Evolutionary conservation across 53 echinoderm and acorn worm species (phyloP), one percentile per base, ranked within the genome.

Genomic region (Actinopyga echinites): DNA sequence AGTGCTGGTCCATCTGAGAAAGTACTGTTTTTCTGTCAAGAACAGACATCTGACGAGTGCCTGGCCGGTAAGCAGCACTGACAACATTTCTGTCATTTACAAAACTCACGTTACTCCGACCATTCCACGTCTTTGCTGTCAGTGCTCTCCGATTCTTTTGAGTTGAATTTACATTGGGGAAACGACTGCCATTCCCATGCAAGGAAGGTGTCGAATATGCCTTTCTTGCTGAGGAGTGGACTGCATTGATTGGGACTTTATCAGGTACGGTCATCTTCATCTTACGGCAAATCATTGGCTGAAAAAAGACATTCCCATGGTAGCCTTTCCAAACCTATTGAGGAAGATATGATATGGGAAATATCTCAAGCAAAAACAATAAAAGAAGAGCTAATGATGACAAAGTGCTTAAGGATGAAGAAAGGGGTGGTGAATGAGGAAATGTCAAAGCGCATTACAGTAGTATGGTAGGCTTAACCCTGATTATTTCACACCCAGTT

Each of bases 311-410:
- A 77, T 97, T 97, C 57, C 93, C 90, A 69, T 92, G 85, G 83
- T 97, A 97, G 64, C 97, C 97, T 56, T 91, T 97, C 97, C 97
- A 97, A 31, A 93, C 90, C 97, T 97, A 63, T 11, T 49, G 31
- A 83, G 54, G 32, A 28, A 66, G 4, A 22, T 9, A 69, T 6
- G 10, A 9, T 11, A 23, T 6, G 22, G 8, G 4, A 22, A 2
- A 15, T 21, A 25, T 1, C 69, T 69, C n/a, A 23, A 69, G 26
- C 44, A 11, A 44, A 44, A 44, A 44, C 8, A 8, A 44, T 44
- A 44, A 44, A 44, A 9, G 1, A 11, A 44, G 1, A 44, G 4
- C 8, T 44, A 44, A 11, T 8, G 4, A 6, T 40, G 5, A n/a
- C n/a, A n/a, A n/a, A n/a, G n/a, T n/a, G n/a, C n/a, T n/a, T n/a